Percentiles rank a stretch among this genome's conserved stretches.
These are phyloP conservation scores for Aradus depressus DNA, from an alignment of 2,888 invertebrate species.

Conservation along the genomic window DNA sequence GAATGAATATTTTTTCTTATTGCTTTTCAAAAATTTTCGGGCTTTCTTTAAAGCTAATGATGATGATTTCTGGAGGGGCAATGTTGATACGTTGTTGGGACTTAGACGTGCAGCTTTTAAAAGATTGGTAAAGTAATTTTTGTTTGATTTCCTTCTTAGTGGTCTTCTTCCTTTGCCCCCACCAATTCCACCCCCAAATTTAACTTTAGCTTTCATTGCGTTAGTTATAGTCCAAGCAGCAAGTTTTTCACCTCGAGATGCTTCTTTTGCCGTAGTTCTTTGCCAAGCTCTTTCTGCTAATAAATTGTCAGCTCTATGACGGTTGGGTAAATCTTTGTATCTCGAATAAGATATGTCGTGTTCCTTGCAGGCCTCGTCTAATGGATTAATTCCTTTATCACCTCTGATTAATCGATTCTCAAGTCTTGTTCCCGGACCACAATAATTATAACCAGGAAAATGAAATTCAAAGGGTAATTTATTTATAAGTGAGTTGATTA, in stretches of 20 bases:
- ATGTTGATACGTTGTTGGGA: too few species aligned
- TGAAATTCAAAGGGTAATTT: too few species aligned
- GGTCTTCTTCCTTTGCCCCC: too few species aligned
- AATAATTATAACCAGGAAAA: conserved; percentile 16
- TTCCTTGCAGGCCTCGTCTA: conserved; percentile 34
- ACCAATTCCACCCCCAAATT: conserved; percentile 22
- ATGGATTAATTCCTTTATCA: conserved; percentile 34
- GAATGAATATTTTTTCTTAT: too few species aligned
- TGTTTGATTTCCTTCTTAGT: too few species aligned
- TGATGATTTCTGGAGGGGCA: too few species aligned
- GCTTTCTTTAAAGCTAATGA: too few species aligned
- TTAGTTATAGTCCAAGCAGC: conserved; percentile 19
- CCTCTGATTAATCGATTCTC: conserved; percentile 32
- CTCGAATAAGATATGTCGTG: conserved; percentile 34
- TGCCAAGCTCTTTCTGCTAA: conserved; percentile 19
- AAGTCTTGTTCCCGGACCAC: conserved; percentile 19
- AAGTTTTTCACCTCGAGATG: conserved; percentile 19
- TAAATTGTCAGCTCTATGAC: conserved; percentile 18
- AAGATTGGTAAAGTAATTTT: too few species aligned
- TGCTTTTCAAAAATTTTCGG: too few species aligned
- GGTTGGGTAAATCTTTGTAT: conserved; percentile 15
- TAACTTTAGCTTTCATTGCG: conserved; percentile 26
- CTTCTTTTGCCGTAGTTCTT: conserved; percentile 20
- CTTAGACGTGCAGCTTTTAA: too few species aligned
- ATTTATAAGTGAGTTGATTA: conserved; percentile 6